Evolutionary conservation across 2,797 vertebrate species (phyloP), one percentile per base, ranked within the genome.

Genomic region (Rhodeus uyekii): DNA sequence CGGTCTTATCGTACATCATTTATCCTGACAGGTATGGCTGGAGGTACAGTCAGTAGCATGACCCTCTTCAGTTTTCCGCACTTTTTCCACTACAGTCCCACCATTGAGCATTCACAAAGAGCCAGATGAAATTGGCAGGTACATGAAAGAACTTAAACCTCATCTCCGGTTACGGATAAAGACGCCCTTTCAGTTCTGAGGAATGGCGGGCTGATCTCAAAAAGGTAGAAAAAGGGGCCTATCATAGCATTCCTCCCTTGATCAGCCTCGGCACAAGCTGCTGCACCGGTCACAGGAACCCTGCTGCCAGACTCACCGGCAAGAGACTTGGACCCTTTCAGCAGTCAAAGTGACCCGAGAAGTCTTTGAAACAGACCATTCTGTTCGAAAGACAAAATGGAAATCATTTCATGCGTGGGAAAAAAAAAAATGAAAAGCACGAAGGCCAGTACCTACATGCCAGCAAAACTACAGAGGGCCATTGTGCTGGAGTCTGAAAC

Each of bases 31-130:
- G 74, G 63, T 83, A 76, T 38, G 58, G 42, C 63, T 81, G 36
- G 58, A 29, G 76, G 76, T 72, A 27, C 32, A 74, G 78, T 78
- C 39, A 29, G 63, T 50, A 39, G n/a, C 50, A 48, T 84, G 63
- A 84, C 74, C 64, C 68, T 67, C 63, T 58, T 55, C 80, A 34
- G 81, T 73, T 81, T 27, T 72, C 73, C 63, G 36, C 76, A 50
- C 64, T 73, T 86, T n/a, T 83, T 83, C 67, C 84, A 87, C 78
- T 83, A 84, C 82, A 83, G 85, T 68, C 63, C 36, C 39, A 80
- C 87, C 86, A 84, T 88, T 89, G 84, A 89, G 69, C 1, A 42
- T 12, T 63, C 86, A 89, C 88, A 91, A 91, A 63, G 72, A 85
- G 55, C 77, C 85, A 79, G 89, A 83, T 44, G 79, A 72, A 85